Evolutionary conservation across 2,113 vertebrate species (phyloP).

Genomic region (Boleophthalmus pectinirostris): DNA sequence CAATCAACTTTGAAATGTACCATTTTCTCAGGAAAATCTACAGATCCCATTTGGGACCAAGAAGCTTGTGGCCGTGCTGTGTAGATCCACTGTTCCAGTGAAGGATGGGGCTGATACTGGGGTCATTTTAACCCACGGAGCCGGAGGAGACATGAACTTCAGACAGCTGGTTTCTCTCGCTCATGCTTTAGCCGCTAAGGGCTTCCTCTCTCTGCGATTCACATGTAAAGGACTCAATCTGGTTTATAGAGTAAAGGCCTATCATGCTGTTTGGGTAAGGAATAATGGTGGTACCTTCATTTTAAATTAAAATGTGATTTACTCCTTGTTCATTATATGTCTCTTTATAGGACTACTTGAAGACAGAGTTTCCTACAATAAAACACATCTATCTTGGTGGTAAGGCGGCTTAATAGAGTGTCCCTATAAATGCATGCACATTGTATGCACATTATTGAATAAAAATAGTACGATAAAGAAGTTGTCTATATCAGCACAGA

Average conservation of each 20-base stretch:
- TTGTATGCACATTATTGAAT: neutral
- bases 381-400: conserved; percentile 85
- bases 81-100: conserved; percentile 68
- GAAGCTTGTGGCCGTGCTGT: conserved; percentile 81
- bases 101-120: conserved; percentile 60
- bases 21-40: conserved; percentile 77
- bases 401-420: conserved; percentile 54
- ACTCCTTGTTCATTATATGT: neutral
- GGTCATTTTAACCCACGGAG: conserved; percentile 88
- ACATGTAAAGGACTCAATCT: conserved; percentile 94
- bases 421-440: too few species aligned
- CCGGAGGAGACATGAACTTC: conserved; percentile 92
- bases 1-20: neutral
- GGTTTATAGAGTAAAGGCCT: conserved; percentile 84
- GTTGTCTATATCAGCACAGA: too few species aligned
- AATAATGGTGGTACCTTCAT: neutral
- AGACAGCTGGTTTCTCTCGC: conserved; percentile 84
- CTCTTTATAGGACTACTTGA: conserved; percentile 82
- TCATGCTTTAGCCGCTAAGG: conserved; percentile 71
- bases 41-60: conserved; percentile 87
- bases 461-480: neutral
- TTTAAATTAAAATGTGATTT: neutral
- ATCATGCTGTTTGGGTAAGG: conserved; percentile 85
- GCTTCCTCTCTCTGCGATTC: conserved; percentile 86
- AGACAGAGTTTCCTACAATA: conserved; percentile 79